Percentiles rank a stretch among this genome's conserved stretches.
These are phyloP conservation scores for Eufriesea mexicana DNA, from an alignment of 1,140 invertebrate species.

Conservation along the genomic window DNA sequence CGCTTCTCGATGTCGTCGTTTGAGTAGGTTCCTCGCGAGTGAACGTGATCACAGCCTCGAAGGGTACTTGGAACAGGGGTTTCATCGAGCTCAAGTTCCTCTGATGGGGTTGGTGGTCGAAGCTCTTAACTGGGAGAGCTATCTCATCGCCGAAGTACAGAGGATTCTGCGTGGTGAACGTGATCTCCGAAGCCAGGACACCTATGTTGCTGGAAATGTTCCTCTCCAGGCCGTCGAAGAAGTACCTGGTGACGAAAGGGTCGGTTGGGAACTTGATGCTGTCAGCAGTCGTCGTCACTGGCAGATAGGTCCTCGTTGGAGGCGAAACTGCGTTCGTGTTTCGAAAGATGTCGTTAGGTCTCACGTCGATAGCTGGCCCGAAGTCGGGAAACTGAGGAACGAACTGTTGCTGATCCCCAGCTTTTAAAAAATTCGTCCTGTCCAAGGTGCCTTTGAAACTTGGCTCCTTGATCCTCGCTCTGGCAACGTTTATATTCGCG, in stretches of 20 bases:
- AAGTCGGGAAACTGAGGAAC: slow-evolving; percentile 12
- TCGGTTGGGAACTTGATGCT: slow-evolving; percentile 14
- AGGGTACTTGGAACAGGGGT: slow-evolving; percentile 74
- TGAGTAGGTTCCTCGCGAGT: slow-evolving; percentile 56
- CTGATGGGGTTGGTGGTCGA: neutral
- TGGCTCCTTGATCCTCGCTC: slow-evolving; percentile 35
- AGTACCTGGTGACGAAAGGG: slow-evolving; percentile 9
- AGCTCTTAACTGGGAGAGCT: neutral
- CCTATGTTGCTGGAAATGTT: slow-evolving; percentile 25
- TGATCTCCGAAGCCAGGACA: neutral
- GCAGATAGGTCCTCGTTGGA: slow-evolving; percentile 8
- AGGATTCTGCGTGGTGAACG: neutral
- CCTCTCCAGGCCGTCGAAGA: slow-evolving; percentile 17
- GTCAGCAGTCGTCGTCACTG: slow-evolving; percentile 4
- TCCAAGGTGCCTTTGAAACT: neutral
- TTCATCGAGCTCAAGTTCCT: slow-evolving; percentile 5
- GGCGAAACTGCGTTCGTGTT: neutral
- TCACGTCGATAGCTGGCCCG: neutral
- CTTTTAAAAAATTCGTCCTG: neutral
- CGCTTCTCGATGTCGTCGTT: slow-evolving; percentile 26
- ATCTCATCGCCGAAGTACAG: neutral
- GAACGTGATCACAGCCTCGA: slow-evolving; percentile 77
- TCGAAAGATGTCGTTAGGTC: neutral
- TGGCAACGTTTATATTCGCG: slow-evolving; percentile 74
- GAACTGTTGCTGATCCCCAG: neutral